These are phyloP conservation scores for Cossypha niveicapilla DNA, from an alignment of 2,797 vertebrate species.

Conservation along the genomic window DNA sequence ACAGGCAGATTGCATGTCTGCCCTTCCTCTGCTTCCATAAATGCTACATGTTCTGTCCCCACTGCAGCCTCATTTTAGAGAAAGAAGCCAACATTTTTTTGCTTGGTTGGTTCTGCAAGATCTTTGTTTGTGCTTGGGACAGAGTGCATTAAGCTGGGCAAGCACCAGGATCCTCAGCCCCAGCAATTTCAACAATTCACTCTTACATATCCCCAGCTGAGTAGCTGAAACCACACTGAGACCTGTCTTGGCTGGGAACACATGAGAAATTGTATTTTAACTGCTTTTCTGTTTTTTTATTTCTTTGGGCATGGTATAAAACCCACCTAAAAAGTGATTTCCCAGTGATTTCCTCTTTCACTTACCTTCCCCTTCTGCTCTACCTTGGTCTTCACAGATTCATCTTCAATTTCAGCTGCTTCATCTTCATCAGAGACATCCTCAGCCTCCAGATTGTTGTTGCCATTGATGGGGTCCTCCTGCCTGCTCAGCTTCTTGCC, in stretches of 20 bases:
- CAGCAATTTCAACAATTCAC: not conserved
- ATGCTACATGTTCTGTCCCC: not conserved
- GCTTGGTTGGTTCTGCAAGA: not conserved
- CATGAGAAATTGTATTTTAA: not conserved
- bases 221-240: not conserved
- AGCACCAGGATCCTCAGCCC: not conserved
- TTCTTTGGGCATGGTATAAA: not conserved
- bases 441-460: conserved; percentile 62
- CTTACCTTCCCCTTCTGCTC: conserved; percentile 65
- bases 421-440: conserved; percentile 95
- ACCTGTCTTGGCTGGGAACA: not conserved
- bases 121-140: not conserved
- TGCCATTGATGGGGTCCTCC: conserved; percentile 73
- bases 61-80: not conserved
- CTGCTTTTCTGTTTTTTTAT: not conserved
- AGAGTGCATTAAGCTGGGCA: not conserved
- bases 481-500: conserved; percentile 90
- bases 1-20: not conserved
- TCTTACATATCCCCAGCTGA: not conserved
- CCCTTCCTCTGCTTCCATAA: not conserved
- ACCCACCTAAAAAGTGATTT: not conserved
- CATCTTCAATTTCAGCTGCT: conserved; percentile 87
- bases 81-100: not conserved
- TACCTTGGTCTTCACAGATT: conserved; percentile 74
- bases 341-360: not conserved